These are phyloP conservation scores for Apostichopus parvimensis DNA, from an alignment of 35 echinoderm and acorn worm genomes.

Conservation along the genomic window DNA sequence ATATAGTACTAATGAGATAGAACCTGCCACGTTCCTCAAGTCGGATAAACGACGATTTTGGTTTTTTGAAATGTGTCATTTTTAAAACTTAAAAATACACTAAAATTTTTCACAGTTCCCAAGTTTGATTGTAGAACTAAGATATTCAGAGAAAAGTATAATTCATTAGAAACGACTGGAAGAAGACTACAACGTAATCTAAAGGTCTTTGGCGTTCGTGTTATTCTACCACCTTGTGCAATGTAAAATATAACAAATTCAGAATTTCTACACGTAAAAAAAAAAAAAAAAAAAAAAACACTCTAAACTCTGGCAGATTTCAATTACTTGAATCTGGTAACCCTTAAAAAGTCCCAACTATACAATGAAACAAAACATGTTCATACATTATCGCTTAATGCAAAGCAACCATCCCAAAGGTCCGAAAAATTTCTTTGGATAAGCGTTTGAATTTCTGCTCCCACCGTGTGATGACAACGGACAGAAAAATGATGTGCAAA, in stretches of 20 bases:
- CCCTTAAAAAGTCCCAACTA: neutral
- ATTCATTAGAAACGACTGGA: conserved; percentile 24
- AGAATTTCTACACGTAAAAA: conserved; percentile 9
- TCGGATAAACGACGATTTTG: too few relatives aligned
- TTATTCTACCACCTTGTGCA: conserved; percentile 46
- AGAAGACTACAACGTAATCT: conserved; percentile 16
- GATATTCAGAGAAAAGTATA: neutral
- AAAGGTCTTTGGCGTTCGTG: conserved; percentile 38
- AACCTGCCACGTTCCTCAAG: neutral
- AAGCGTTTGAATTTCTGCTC: neutral
- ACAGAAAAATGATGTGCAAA: neutral
- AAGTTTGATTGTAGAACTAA: neutral
- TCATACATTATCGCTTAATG: neutral
- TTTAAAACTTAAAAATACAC: neutral
- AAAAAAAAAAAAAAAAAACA: neutral
- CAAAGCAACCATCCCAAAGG: neutral
- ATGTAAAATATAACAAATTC: neutral
- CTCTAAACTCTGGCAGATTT: neutral
- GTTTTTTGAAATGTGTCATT: neutral
- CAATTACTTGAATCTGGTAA: neutral
- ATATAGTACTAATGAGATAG: neutral
- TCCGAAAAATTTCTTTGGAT: neutral
- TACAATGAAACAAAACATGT: neutral
- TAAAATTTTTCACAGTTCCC: neutral
- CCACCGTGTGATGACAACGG: neutral